Percentiles rank a stretch among this genome's conserved stretches.
Conservation (phyloP, 2,113 vertebrate species). For the Lepus europaeus region DNA sequence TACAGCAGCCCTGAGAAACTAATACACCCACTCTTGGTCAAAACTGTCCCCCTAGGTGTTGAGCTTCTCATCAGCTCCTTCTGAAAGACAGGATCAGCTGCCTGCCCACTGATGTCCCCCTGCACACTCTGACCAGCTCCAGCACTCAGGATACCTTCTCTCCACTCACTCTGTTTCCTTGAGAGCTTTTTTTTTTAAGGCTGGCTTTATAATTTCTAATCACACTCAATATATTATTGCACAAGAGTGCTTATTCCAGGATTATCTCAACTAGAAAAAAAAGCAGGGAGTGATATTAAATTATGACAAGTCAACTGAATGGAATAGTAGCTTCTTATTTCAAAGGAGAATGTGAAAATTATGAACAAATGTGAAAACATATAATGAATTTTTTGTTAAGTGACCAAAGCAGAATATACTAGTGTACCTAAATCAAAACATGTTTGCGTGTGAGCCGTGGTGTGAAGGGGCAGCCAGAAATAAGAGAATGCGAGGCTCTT, state of each 20-base stretch:
- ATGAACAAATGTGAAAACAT: not conserved
- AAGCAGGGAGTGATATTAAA: not conserved
- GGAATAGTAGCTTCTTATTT: not conserved
- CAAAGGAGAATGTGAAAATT: slow-evolving; percentile 31
- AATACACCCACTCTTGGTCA: not conserved
- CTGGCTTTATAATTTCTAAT: slow-evolving; percentile 29
- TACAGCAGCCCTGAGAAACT: not conserved
- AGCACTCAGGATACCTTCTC: slow-evolving; percentile 5
- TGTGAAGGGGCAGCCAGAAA: not conserved
- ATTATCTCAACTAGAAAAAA: slow-evolving; percentile 27
- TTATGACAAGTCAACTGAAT: not conserved
- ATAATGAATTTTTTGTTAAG: not conserved
- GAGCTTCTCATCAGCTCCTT: not conserved
- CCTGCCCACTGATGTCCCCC: not conserved
- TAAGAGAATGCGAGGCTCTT: not conserved
- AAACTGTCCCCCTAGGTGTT: not conserved
- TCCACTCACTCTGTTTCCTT: slow-evolving; percentile 1
- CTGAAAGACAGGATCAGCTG: not conserved
- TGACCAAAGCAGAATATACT: not conserved
- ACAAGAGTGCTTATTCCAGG: slow-evolving; percentile 27
- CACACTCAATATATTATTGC: slow-evolving; percentile 11
- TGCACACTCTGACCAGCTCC: not conserved
- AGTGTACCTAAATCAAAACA: not conserved
- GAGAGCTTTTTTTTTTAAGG: not conserved
- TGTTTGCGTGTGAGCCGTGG: not conserved